Evolutionary conservation across 2,113 vertebrate genomes (phyloP).

Genomic region (Scophthalmus maximus): DNA sequence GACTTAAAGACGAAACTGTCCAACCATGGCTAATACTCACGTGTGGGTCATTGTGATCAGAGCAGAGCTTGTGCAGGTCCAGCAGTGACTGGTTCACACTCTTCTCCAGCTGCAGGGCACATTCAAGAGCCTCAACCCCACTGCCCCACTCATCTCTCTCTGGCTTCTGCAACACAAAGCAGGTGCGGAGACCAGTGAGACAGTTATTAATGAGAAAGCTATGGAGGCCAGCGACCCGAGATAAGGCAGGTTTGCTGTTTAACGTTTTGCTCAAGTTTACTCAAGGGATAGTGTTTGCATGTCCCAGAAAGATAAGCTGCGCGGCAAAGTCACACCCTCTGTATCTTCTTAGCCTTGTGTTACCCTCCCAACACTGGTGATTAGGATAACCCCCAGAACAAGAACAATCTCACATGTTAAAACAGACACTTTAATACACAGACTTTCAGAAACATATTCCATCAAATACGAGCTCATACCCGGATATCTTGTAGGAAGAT

Average conservation of each 20-base stretch:
- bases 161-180: conserved; percentile 81
- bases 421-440: not conserved
- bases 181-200: not conserved
- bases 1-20: accelerated
- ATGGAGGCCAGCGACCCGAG: not conserved
- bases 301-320: conserved; percentile 67
- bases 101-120: conserved; percentile 90
- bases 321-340: conserved; percentile 35
- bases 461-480: conserved; percentile 65
- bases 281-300: conserved; percentile 12
- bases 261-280: conserved; percentile 38
- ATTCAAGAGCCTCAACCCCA: conserved; percentile 92
- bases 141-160: conserved; percentile 96
- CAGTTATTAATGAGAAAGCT: conserved; percentile 5
- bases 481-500: conserved; percentile 87
- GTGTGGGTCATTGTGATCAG: conserved; percentile 93
- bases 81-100: conserved; percentile 89
- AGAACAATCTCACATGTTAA: not conserved
- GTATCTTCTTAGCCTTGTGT: conserved; percentile 51
- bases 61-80: conserved; percentile 92
- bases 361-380: conserved; percentile 11
- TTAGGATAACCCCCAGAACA: not conserved
- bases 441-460: not conserved
- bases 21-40: conserved; percentile 81
- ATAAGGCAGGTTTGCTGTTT: conserved; percentile 22